These are phyloP conservation scores for Ctenoplectra terminalis DNA, from an alignment of 1,140 invertebrate species.

Conservation along the genomic window DNA sequence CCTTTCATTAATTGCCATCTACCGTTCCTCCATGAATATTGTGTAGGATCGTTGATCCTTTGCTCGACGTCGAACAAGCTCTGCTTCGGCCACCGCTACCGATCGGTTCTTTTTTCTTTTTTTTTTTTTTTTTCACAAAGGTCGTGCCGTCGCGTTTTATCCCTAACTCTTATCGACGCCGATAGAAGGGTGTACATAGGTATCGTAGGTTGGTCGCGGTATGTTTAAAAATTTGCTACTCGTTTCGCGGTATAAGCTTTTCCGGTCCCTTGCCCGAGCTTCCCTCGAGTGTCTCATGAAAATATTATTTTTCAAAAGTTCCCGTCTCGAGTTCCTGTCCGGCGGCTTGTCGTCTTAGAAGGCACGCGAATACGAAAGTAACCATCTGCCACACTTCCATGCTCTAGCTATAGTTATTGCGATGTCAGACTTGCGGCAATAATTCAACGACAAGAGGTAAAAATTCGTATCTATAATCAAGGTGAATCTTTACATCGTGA, in stretches of 20 bases:
- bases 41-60: no score
- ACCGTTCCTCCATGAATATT: not conserved
- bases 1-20: conserved; percentile 44
- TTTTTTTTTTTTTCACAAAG: no score
- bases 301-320: conserved; percentile 61
- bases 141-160: not conserved
- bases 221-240: conserved; percentile 37
- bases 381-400: conserved; percentile 67
- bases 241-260: not conserved
- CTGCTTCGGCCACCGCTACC: not conserved
- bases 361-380: conserved; percentile 43
- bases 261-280: not conserved
- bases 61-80: no score
- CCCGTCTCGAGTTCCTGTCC: conserved; percentile 2
- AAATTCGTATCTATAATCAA: conserved; percentile 55
- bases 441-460: conserved; percentile 41
- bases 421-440: conserved; percentile 21
- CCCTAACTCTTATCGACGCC: not conserved
- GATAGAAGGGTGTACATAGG: not conserved
- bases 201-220: not conserved
- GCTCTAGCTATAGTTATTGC: conserved; percentile 49
- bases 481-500: conserved; percentile 20
- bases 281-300: conserved; percentile 34
- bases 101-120: no score
- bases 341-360: not conserved